Percentiles rank a stretch among this genome's conserved stretches.
phyloP scores from a whole-genome alignment of 64 coral and sea anemone genomes.

The Platygyra sinensis region DNA sequence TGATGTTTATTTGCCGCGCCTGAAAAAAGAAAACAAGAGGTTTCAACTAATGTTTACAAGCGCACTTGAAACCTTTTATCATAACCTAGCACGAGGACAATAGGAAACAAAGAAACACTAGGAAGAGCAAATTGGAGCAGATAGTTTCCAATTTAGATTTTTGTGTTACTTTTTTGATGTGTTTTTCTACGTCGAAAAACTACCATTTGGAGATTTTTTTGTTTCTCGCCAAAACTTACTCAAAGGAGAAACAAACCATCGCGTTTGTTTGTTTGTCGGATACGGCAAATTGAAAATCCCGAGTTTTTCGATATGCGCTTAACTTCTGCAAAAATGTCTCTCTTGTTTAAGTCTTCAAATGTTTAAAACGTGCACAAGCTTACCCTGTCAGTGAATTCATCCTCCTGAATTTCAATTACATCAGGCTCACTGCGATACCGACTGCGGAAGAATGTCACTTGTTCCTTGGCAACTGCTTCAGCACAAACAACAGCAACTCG shows the following conservation, averaged over 20 bases:
- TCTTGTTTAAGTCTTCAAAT: too few relatives aligned
- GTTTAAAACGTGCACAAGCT: background rate
- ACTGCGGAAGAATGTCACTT: slow-evolving; percentile 85
- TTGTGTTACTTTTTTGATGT: background rate
- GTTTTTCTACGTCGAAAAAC: background rate
- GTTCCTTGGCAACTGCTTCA: slow-evolving; percentile 90
- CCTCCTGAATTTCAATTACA: slow-evolving; percentile 90
- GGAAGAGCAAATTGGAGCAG: too few relatives aligned
- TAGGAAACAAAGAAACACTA: background rate
- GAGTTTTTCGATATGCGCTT: too few relatives aligned
- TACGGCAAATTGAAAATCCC: too few relatives aligned
- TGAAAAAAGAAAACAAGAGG: slow-evolving; percentile 38
- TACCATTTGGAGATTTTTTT: too few relatives aligned
- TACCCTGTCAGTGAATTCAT: slow-evolving; percentile 92
- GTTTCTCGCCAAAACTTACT: too few relatives aligned
- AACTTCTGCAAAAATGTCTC: too few relatives aligned
- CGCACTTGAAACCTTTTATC: background rate
- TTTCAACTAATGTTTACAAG: background rate
- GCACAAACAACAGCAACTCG: slow-evolving; percentile 89
- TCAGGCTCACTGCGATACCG: slow-evolving; percentile 86
- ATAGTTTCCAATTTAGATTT: background rate
- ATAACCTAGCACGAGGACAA: too few relatives aligned
- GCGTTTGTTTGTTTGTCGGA: background rate
- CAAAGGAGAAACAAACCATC: background rate
- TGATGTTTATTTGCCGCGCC: slow-evolving; percentile 92